Conservation (phyloP, 2,797 vertebrate genomes). For the Sebastiscus tertius region DNA sequence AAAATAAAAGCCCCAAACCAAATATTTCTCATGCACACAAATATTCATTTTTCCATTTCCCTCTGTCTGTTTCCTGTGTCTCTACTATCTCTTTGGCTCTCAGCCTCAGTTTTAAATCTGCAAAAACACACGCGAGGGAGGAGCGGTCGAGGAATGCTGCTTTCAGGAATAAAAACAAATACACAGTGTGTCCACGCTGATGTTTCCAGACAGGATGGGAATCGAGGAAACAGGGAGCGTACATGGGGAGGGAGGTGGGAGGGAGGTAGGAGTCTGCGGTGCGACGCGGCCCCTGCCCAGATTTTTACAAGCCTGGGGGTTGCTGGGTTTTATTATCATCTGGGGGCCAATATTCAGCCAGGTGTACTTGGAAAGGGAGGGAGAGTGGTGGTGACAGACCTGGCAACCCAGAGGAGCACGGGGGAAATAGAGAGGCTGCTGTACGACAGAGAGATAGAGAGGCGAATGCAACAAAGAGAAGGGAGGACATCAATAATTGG, state of each 20-base stretch:
- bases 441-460: not conserved
- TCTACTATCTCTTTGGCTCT: not conserved
- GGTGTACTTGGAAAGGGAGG: constrained; percentile 68
- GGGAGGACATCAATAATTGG: not conserved
- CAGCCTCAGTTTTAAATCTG: constrained; percentile 20
- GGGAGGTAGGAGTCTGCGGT: constrained; percentile 8
- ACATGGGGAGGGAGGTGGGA: not conserved
- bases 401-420: constrained; percentile 42
- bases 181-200: constrained; percentile 13
- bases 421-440: constrained; percentile 33
- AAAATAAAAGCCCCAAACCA: constrained; percentile 11
- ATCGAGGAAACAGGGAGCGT: constrained; percentile 49
- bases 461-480: constrained; percentile 9
- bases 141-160: constrained; percentile 46
- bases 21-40: not conserved
- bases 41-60: constrained; percentile 1
- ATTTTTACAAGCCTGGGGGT: constrained; percentile 58
- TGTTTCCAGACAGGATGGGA: constrained; percentile 68
- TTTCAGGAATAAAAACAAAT: constrained; percentile 66
- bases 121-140: constrained; percentile 49
- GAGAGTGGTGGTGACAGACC: constrained; percentile 60
- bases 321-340: constrained; percentile 65
- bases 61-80: constrained; percentile 6
- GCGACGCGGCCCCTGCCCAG: constrained; percentile 48
- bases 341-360: constrained; percentile 73